Base-by-base conservation (phyloP, 2,113 vertebrate genomes). In the Pelusios castaneus region DNA sequence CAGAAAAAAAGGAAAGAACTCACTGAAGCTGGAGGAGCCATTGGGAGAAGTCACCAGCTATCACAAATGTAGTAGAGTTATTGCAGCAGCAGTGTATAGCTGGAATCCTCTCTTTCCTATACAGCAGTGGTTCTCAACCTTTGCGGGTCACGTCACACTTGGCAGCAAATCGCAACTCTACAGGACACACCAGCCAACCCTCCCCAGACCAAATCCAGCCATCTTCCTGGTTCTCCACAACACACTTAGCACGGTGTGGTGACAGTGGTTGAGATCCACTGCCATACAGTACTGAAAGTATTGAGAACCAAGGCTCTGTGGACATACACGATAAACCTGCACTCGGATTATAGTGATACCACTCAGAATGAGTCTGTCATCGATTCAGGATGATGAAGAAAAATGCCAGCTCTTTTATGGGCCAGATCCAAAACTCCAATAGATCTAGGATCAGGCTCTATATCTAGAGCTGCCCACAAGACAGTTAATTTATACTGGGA, bases 41-140 rank as follows among this genome's bases (percentile, higher is more conserved):
- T n/a, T 10, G 14, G 45, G 49, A 93, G 12, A 25, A 67, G 49
- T 2, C 45, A 22, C 27, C 80, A 78, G 14, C 45, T 88, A 83
- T 86, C 16, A 43, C 79, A 83, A 93, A 70, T 16, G 47, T 27
- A 10, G 29, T 14, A 38, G 54, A 49, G 84, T 76, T 89, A 81
- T 38, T 80, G 67, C 51, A 24, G 89, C 70, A 84, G 10, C 0
- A 4, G 5, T 89, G 95, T 45, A 51, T 80, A 83, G 7, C 19
- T 58, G 87, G 86, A 93, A 89, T 47, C 78, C n/a, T 58, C 58
- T 49, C 82, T 63, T 91, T 86, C 17, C 41, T n/a, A n/a, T n/a
- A n/a, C n/a, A n/a, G n/a, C n/a, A n/a, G n/a, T n/a, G n/a, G n/a
- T n/a, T n/a, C n/a, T n/a, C n/a, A n/a, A n/a, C n/a, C n/a, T n/a